phyloP scores from a whole-genome alignment of 2,797 vertebrate genomes.

The Psittacula derbiana region DNA sequence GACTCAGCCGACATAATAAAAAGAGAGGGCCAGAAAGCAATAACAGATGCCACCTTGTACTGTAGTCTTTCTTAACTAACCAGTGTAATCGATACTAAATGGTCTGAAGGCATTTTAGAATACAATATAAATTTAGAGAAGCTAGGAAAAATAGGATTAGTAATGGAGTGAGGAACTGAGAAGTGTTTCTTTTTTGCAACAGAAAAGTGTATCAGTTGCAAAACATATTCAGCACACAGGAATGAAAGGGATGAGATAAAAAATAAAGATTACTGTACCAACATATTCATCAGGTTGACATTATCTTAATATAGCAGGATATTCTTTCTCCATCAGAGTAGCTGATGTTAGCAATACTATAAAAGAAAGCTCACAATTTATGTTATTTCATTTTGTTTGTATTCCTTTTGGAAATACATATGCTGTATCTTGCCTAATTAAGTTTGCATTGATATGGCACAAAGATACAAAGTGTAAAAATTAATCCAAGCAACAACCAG shows the following conservation, averaged over 20 bases:
- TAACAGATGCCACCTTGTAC: background rate
- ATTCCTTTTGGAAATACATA: conserved; percentile 53
- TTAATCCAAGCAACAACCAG: conserved; percentile 37
- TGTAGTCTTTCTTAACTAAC: background rate
- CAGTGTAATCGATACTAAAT: background rate
- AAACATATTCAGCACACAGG: conserved; percentile 30
- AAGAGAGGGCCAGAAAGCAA: background rate
- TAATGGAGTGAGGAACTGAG: conserved; percentile 10
- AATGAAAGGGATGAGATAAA: background rate
- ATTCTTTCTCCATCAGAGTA: background rate
- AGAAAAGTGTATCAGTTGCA: background rate
- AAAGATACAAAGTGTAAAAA: conserved; percentile 63
- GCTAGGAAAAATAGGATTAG: conserved; percentile 11
- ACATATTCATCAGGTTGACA: conserved; percentile 38
- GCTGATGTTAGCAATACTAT: conserved; percentile 24
- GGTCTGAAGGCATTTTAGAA: background rate
- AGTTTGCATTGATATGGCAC: conserved; percentile 35
- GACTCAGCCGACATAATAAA: background rate
- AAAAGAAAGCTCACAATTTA: background rate
- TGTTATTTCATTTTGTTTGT: conserved; percentile 31
- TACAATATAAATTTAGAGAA: background rate
- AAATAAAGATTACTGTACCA: background rate
- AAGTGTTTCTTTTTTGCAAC: conserved; percentile 10
- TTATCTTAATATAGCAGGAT: background rate
- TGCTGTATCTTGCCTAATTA: conserved; percentile 50